Conservation (phyloP, 1,140 invertebrate genomes). For the Drosophila asahinai region DNA sequence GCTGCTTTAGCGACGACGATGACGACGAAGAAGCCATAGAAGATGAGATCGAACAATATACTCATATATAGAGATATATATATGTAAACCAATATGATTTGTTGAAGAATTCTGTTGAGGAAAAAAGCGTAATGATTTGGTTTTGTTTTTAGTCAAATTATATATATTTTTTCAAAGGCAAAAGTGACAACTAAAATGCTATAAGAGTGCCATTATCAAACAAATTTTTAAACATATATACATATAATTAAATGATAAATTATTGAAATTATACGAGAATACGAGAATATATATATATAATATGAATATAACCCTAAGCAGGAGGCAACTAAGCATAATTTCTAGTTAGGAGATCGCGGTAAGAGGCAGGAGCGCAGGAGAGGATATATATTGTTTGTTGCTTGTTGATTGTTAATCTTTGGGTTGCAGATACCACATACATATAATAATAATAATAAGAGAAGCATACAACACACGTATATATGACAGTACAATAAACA, state of each 20-base stretch:
- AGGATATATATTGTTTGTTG: conserved; percentile 64
- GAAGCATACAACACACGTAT: conserved; percentile 44
- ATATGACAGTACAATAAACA: conserved; percentile 62
- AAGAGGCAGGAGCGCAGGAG: conserved; percentile 14
- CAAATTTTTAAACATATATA: conserved; percentile 67
- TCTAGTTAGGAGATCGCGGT: conserved; percentile 34
- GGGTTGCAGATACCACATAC: conserved; percentile 43
- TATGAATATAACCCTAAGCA: conserved; percentile 55
- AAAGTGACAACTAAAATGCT: conserved; percentile 64
- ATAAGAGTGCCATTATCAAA: conserved; percentile 81
- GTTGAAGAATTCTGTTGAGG: conserved; percentile 42
- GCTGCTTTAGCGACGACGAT: conserved; percentile 15
- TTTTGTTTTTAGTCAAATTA: conserved; percentile 42
- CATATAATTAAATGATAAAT: conserved; percentile 79
- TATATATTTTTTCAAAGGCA: conserved; percentile 36
- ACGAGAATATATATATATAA: conserved; percentile 42
- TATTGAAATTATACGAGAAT: conserved; percentile 76
- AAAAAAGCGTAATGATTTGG: conserved; percentile 41
- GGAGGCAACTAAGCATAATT: conserved; percentile 54
- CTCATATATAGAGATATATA: conserved; percentile 29
- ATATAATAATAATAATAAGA: conserved; percentile 31
- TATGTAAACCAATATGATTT: conserved; percentile 49
- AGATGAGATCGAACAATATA: conserved; percentile 59
- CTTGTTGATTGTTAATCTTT: conserved; percentile 67
- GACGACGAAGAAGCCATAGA: conserved; percentile 32